A percentile compares a stretch with the other conserved stretches of the same genome.
Evolutionary conservation across 2,797 vertebrate species (phyloP).

Genomic region (Syngnathus rostellatus): DNA sequence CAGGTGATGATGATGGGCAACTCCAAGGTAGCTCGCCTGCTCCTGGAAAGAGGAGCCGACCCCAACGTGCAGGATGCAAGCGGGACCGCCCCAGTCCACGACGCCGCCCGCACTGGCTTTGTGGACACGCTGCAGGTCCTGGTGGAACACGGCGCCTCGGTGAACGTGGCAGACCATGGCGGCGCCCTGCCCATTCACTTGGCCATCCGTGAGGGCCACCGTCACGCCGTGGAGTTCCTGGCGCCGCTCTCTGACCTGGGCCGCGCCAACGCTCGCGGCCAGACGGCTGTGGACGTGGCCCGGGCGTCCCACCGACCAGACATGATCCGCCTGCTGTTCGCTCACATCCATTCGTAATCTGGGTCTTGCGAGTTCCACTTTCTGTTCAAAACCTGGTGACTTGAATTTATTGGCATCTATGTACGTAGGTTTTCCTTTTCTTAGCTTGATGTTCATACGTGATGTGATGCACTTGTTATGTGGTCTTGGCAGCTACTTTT

Average conservation of each 20-base stretch:
- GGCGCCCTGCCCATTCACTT: constrained; percentile 81
- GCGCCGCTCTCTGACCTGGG: constrained; percentile 72
- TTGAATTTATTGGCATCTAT: constrained; percentile 63
- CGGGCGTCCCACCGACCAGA: constrained; percentile 49
- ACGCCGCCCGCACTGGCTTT: constrained; percentile 83
- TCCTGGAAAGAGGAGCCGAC: constrained; percentile 81
- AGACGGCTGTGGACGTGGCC: constrained; percentile 75
- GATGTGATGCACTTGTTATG: constrained; percentile 47
- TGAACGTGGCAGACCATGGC: constrained; percentile 68
- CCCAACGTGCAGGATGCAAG: constrained; percentile 80
- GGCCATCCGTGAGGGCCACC: constrained; percentile 74
- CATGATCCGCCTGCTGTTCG: constrained; percentile 62
- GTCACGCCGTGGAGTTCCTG: constrained; percentile 73
- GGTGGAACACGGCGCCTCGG: constrained; percentile 75
- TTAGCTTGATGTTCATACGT: constrained; percentile 44
- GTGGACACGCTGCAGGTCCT: constrained; percentile 78
- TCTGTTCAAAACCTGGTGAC: constrained; percentile 57
- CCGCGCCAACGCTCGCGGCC: constrained; percentile 69
- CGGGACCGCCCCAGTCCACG: constrained; percentile 76
- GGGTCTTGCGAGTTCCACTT: constrained; percentile 4
- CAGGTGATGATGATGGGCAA: constrained; percentile 94
- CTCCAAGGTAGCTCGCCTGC: constrained; percentile 66
- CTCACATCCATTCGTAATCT: constrained; percentile 51
- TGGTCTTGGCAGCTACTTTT: constrained; percentile 64
- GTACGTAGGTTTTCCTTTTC: constrained; percentile 48